Evolutionary conservation across 2,888 invertebrate species (phyloP).

Genomic region (Fissipunctia ypsillon): DNA sequence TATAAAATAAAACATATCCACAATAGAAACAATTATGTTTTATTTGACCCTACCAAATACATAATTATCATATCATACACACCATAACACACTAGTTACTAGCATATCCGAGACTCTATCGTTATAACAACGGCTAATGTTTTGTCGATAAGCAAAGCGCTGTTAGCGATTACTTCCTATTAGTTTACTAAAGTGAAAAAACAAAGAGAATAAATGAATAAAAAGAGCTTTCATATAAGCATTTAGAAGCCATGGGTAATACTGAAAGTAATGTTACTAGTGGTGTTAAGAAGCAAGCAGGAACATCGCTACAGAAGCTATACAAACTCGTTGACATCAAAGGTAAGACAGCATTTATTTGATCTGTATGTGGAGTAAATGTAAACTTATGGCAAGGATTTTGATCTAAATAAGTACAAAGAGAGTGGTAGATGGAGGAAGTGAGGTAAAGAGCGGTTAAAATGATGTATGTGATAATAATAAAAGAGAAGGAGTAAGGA

Average conservation of each 20-base stretch:
- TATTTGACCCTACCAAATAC: not conserved
- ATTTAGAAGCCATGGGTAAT: slow-evolving; percentile 92
- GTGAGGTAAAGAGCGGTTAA: too few species aligned
- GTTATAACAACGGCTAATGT: slow-evolving; percentile 54
- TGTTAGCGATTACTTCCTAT: not conserved
- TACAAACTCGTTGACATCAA: slow-evolving; percentile 97
- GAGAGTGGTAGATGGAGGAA: too few species aligned
- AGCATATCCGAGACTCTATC: not conserved
- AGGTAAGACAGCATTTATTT: slow-evolving; percentile 88
- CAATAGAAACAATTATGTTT: not conserved
- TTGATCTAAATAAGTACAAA: too few species aligned
- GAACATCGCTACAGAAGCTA: slow-evolving; percentile 94
- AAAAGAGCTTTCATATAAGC: not conserved
- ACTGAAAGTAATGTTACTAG: slow-evolving; percentile 97
- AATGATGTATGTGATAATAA: too few species aligned
- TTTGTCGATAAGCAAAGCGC: slow-evolving; percentile 44
- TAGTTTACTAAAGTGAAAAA: slow-evolving; percentile 4
- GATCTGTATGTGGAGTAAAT: not conserved
- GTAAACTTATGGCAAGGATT: too few species aligned
- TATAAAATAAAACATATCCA: slow-evolving; percentile 18
- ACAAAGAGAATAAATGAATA: too few species aligned
- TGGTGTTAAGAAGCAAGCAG: slow-evolving; percentile 98
- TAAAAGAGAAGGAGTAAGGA: too few species aligned
- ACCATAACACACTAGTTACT: not conserved
- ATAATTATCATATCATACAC: not conserved